Percentiles rank a stretch among this genome's conserved stretches.
Evolutionary conservation across 2,888 invertebrate genomes (phyloP).

Genomic region (Stramonita haemastoma): DNA sequence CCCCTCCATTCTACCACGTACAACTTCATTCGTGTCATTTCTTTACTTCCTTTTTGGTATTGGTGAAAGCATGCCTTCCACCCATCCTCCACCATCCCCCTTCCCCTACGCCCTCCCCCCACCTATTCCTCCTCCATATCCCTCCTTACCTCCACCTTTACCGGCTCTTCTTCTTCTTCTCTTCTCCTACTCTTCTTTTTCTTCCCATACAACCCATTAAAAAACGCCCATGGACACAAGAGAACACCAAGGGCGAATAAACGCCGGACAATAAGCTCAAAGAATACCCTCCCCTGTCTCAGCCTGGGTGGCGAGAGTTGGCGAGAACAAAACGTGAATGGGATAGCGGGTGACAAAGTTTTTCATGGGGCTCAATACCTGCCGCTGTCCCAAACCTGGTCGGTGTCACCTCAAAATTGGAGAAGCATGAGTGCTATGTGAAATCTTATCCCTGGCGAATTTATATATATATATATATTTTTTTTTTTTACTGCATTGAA

Average conservation of each 20-base stretch:
- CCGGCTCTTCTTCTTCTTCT: not conserved
- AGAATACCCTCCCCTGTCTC: conserved; percentile 2
- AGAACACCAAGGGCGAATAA: conserved; percentile 19
- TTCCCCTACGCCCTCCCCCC: not conserved
- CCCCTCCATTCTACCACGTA: not conserved
- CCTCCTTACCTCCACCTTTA: not conserved
- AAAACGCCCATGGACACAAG: conserved; percentile 7
- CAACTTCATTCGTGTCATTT: not conserved
- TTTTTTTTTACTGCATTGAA: too few species aligned
- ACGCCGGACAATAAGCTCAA: conserved; percentile 3
- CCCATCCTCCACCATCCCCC: not conserved
- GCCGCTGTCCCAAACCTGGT: too few species aligned
- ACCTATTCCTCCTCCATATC: not conserved
- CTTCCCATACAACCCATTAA: not conserved
- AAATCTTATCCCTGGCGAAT: too few species aligned
- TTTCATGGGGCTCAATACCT: not conserved
- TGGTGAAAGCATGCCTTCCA: not conserved
- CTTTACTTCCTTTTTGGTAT: not conserved
- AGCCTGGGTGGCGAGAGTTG: conserved; percentile 18
- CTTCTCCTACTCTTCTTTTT: not conserved
- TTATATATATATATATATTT: too few species aligned
- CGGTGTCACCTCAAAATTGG: too few species aligned
- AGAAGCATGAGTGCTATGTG: too few species aligned
- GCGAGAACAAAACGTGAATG: not conserved
- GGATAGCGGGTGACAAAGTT: not conserved